Evolutionary conservation across 2,888 invertebrate species (phyloP).

Genomic region (Spicauda simplicius): DNA sequence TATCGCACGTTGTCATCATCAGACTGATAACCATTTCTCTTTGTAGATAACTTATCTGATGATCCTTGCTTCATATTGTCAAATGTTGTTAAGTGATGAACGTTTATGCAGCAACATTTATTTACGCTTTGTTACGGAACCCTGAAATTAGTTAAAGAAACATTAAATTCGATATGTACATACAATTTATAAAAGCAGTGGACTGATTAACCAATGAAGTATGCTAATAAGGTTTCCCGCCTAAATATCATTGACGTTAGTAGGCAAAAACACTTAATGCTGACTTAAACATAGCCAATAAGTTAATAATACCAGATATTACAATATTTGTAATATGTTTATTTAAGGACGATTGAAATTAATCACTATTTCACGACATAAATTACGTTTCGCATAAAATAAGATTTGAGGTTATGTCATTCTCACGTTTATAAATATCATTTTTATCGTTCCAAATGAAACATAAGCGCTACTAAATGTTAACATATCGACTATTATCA

Average conservation of each 20-base stretch:
- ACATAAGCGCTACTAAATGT: background rate
- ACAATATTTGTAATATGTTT: background rate
- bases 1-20: conserved; percentile 76
- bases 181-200: background rate
- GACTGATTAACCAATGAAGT: background rate
- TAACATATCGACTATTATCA: background rate
- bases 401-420: conserved; percentile 37
- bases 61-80: conserved; percentile 58
- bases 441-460: conserved; percentile 47
- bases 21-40: conserved; percentile 67
- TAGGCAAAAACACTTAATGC: background rate
- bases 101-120: conserved; percentile 8
- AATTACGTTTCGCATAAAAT: background rate
- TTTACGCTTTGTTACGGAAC: background rate
- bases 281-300: conserved; percentile 8
- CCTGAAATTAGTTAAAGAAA: conserved; percentile 21
- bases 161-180: background rate
- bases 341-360: background rate
- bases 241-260: conserved; percentile 48
- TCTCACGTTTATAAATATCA: conserved; percentile 43
- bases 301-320: background rate
- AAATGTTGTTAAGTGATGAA: conserved; percentile 3
- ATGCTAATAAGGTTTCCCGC: conserved; percentile 56
- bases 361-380: background rate
- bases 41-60: conserved; percentile 50